These are phyloP conservation scores for Gobio gobio DNA, from an alignment of 2,113 vertebrate species.

Conservation along the genomic window DNA sequence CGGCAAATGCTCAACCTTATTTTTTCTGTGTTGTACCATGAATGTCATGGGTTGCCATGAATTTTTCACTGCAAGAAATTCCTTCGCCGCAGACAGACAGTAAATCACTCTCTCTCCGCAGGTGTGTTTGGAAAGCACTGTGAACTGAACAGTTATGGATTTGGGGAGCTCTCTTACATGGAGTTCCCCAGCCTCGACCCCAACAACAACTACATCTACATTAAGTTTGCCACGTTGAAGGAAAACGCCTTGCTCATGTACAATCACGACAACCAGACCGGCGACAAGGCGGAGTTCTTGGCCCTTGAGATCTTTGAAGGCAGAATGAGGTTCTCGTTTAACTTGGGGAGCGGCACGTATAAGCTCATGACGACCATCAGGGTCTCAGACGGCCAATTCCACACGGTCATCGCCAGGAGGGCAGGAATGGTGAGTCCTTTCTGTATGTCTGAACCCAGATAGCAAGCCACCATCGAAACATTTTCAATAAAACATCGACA, in stretches of 20 bases:
- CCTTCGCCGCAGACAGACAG: not conserved
- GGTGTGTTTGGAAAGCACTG: slow-evolving; percentile 98
- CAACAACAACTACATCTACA: slow-evolving; percentile 98
- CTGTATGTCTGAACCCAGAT: not conserved
- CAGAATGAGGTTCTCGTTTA: slow-evolving; percentile 91
- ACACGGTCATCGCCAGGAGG: slow-evolving; percentile 92
- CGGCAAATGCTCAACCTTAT: not conserved
- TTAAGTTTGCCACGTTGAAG: slow-evolving; percentile 95
- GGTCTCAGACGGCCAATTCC: slow-evolving; percentile 94
- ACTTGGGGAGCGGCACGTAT: slow-evolving; percentile 89
- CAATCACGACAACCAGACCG: slow-evolving; percentile 94
- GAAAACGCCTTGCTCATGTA: slow-evolving; percentile 89
- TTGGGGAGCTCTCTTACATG: slow-evolving; percentile 97
- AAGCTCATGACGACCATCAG: slow-evolving; percentile 89
- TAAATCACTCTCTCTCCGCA: slow-evolving; percentile 66
- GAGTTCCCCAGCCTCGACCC: slow-evolving; percentile 96
- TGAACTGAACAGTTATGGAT: slow-evolving; percentile 96
- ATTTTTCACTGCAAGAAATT: slow-evolving; percentile 12
- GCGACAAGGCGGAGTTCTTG: slow-evolving; percentile 92
- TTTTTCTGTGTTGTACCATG: not conserved
- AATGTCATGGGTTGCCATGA: not conserved
- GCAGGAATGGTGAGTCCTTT: slow-evolving; percentile 89
- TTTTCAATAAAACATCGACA: no score
- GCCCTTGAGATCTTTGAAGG: slow-evolving; percentile 90
- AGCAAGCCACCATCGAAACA: no score